Evolutionary conservation across 1,140 invertebrate genomes (phyloP).

Genomic region (Antheraea mylitta): DNA sequence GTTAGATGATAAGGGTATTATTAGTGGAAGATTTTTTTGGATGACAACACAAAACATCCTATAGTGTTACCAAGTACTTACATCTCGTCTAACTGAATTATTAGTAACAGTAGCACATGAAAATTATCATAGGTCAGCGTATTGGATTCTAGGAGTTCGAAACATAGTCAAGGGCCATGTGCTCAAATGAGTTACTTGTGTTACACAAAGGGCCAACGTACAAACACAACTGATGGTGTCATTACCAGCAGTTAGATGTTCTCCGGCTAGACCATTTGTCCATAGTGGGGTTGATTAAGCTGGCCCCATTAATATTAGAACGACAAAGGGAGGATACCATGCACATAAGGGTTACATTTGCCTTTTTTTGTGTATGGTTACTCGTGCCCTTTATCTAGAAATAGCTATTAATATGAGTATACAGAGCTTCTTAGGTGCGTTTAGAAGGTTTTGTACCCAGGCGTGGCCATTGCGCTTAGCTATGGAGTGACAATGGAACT

Average conservation of each 20-base stretch:
- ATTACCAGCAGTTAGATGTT: conserved; percentile 11
- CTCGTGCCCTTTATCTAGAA: conserved; percentile 28
- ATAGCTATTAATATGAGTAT: conserved; percentile 25
- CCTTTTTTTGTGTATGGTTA: conserved; percentile 24
- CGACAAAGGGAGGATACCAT: conserved; percentile 19
- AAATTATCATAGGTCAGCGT: conserved; percentile 16
- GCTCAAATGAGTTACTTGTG: conserved; percentile 15
- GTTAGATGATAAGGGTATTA: conserved; percentile 35
- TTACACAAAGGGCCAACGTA: conserved; percentile 9
- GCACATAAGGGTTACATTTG: conserved; percentile 22
- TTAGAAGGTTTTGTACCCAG: conserved; percentile 44
- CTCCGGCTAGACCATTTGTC: conserved; percentile 40
- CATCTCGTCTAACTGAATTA: conserved; percentile 9
- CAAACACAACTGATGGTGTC: conserved; percentile 15
- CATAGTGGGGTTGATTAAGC: conserved; percentile 53
- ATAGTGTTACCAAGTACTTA: conserved; percentile 34
- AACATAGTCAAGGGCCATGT: conserved; percentile 15
- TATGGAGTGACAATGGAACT: conserved; percentile 19
- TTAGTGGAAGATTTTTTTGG: conserved; percentile 43
- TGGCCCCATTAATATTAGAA: conserved; percentile 39
- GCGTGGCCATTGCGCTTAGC: conserved; percentile 32
- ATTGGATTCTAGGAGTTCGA: conserved; percentile 18
- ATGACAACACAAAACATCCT: conserved; percentile 32
- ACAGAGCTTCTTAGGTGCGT: conserved; percentile 34
- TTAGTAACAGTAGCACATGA: conserved; percentile 12